Evolutionary conservation across 2,888 invertebrate species (phyloP).

Genomic region (Drosophila putrida): DNA sequence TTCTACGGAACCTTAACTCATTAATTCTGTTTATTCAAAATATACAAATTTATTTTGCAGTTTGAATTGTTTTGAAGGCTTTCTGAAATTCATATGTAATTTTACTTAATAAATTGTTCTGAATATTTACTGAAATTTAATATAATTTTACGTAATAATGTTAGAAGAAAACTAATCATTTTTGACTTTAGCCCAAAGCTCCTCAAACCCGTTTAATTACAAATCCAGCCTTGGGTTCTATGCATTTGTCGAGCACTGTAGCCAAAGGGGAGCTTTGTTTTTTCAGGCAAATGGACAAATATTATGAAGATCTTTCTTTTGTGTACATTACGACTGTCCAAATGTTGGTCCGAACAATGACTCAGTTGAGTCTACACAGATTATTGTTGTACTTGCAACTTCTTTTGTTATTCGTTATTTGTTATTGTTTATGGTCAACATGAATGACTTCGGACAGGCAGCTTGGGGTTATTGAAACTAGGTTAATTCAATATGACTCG

Average conservation of each 20-base stretch:
- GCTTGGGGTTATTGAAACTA: constrained; percentile 28
- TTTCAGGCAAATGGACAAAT: constrained; percentile 49
- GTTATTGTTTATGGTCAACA: constrained; percentile 21
- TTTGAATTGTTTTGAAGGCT: too few relatives aligned
- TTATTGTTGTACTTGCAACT: constrained; percentile 19
- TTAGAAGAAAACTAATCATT: too few relatives aligned
- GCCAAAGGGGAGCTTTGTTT: constrained; percentile 21
- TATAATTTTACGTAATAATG: too few relatives aligned
- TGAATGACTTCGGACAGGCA: not conserved
- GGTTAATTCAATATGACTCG: constrained; percentile 40
- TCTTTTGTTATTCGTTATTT: constrained; percentile 6
- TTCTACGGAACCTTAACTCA: too few relatives aligned
- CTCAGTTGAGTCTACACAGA: constrained; percentile 36
- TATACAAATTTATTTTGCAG: too few relatives aligned
- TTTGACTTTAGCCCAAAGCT: not conserved
- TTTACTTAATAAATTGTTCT: too few relatives aligned
- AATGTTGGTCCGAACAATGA: constrained; percentile 54
- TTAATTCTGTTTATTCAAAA: too few relatives aligned
- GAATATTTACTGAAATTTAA: too few relatives aligned
- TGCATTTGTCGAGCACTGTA: constrained; percentile 15
- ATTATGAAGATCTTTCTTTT: constrained; percentile 35
- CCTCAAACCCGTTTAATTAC: not conserved
- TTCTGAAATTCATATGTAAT: too few relatives aligned
- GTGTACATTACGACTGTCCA: constrained; percentile 21
- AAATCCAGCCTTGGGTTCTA: not conserved